A percentile compares a stretch with the other conserved stretches of the same genome.
Evolutionary conservation across 2,888 invertebrate genomes (phyloP).

Genomic region (Nymphalis c-album): DNA sequence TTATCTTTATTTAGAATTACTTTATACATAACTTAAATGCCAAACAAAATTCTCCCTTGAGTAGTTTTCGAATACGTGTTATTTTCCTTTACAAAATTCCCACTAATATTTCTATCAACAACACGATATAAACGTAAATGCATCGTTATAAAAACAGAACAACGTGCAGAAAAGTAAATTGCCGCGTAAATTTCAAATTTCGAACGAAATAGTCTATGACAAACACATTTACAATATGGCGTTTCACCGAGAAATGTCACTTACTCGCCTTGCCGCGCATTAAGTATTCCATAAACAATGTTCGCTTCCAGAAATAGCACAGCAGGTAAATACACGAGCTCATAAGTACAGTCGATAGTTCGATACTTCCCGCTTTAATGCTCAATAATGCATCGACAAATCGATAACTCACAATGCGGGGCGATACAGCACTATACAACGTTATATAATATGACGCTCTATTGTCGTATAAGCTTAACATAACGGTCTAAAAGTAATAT

Average conservation of each 20-base stretch:
- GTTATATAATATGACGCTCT: slow-evolving; percentile 8
- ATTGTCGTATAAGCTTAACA: slow-evolving; percentile 8
- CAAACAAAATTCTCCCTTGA: background rate
- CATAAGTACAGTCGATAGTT: slow-evolving; percentile 43
- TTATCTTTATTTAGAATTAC: background rate
- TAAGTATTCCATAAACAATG: slow-evolving; percentile 76
- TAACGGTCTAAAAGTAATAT: background rate
- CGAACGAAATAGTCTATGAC: slow-evolving; percentile 30
- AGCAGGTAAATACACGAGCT: slow-evolving; percentile 37
- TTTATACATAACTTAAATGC: too few relatives aligned
- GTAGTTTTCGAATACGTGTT: background rate
- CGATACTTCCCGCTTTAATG: slow-evolving; percentile 53
- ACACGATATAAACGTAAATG: background rate
- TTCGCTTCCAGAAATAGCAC: slow-evolving; percentile 66
- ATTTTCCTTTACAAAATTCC: background rate
- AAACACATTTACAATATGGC: slow-evolving; percentile 41
- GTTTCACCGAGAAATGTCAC: slow-evolving; percentile 63
- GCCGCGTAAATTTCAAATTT: slow-evolving; percentile 18
- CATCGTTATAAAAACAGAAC: background rate
- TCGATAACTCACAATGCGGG: slow-evolving; percentile 53
- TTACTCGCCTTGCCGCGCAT: slow-evolving; percentile 53
- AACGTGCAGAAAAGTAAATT: slow-evolving; percentile 10
- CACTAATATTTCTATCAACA: background rate
- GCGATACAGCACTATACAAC: slow-evolving; percentile 7
- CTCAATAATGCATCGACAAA: slow-evolving; percentile 74